Conservation (phyloP, 2,113 vertebrate species). For the Caretta caretta region DNA sequence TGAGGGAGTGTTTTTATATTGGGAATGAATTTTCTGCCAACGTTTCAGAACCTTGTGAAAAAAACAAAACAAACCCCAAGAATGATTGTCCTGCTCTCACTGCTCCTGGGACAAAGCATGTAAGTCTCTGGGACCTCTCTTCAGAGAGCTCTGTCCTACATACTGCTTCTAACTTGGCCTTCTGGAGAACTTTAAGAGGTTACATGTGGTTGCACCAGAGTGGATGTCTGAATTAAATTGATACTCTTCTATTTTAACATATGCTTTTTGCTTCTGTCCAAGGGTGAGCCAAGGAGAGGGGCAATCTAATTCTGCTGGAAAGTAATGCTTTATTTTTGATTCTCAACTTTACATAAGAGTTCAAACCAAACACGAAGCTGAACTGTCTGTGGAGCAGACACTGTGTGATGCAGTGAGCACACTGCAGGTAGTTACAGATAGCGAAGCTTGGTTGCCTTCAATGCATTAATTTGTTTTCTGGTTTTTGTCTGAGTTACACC, state of each 20-base stretch:
- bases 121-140: not conserved
- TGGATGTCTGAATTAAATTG: not conserved
- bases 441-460: slow-evolving; percentile 56
- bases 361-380: not conserved
- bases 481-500: slow-evolving; percentile 66
- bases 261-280: not conserved
- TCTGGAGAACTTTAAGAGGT: not conserved
- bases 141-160: not conserved
- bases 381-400: slow-evolving; percentile 26
- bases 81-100: not conserved
- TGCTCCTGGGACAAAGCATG: not conserved
- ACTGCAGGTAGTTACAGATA: slow-evolving; percentile 39
- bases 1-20: slow-evolving; percentile 31
- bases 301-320: not conserved
- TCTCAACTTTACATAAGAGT: not conserved
- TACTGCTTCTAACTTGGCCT: not conserved
- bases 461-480: slow-evolving; percentile 62
- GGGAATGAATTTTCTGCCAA: not conserved
- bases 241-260: not conserved
- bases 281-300: not conserved
- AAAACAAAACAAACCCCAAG: not conserved
- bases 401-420: not conserved
- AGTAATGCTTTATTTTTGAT: not conserved
- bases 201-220: not conserved
- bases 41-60: not conserved